Evolutionary conservation across 1,140 invertebrate species (phyloP), one percentile per base, ranked within the genome.

Genomic region (Gonatopus flavifemur): DNA sequence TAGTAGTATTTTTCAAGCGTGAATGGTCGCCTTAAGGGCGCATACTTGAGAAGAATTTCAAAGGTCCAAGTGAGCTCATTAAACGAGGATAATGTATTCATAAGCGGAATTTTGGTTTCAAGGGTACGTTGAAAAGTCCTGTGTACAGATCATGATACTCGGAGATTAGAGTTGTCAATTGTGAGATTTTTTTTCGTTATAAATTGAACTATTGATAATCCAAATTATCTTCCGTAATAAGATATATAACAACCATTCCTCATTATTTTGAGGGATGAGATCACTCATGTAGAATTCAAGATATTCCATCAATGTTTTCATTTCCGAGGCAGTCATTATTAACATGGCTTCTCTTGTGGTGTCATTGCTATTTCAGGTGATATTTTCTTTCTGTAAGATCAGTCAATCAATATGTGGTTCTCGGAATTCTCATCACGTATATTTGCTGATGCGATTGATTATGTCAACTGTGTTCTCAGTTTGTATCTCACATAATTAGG

Each of bases 21-120:
- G 37, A 42, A 52, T 68, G 59, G 12, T 64, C 58, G 6, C 57
- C 56, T 25, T 66, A 63, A 53, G 57, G 62, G 18, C 61, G 42
- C 50, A 64, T 64, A 2, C 49, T 49, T 50, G 57, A 68, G 25
- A 62, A 40, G 46, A 62, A 35, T 20, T 36, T 8, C 18, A 66
- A 8, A 18, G 59, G 59, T n/a, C 64, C 62, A 18, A 62, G 16
- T 50, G 39, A 22, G 19, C 37, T 39, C 38, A 65, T 59, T 12
- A 62, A 59, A 32, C 19, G 10, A 2, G 57, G 8, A 48, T 69
- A 69, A 40, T 66, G 66, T 3, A 57, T 1, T 13, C 64, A 22
- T 24, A 55, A 38, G 47, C 65, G 64, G 37, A 59, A 49, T 39
- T 67, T 69, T 7, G 64, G 62, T 25, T 62, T 66, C 28, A 67